Conservation (phyloP, 2,888 invertebrate genomes). For the Lydus trimaculatus region DNA sequence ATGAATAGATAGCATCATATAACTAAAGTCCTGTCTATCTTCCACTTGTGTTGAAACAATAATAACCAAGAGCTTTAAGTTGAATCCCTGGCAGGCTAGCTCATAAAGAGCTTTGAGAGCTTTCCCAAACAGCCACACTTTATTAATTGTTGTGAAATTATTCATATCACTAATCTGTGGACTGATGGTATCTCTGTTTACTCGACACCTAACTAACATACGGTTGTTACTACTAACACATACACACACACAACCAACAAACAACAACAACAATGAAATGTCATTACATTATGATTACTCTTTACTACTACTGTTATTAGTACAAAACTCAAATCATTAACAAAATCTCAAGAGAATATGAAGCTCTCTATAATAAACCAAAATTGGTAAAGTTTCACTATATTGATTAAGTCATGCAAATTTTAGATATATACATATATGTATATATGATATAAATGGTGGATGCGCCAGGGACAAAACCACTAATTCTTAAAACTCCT, state of each 20-base stretch:
- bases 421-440: neutral
- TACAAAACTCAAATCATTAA: slow-evolving; percentile 30
- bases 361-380: neutral
- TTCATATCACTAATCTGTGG: slow-evolving; percentile 59
- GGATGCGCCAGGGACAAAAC: neutral
- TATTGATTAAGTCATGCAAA: neutral
- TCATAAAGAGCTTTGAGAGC: slow-evolving; percentile 55
- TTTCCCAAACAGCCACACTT: slow-evolving; percentile 54
- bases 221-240: slow-evolving; percentile 17
- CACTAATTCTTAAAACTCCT: no score
- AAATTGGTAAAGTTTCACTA: neutral
- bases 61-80: slow-evolving; percentile 49
- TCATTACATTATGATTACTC: slow-evolving; percentile 25
- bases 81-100: slow-evolving; percentile 49
- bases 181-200: slow-evolving; percentile 58
- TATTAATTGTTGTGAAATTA: slow-evolving; percentile 59
- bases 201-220: slow-evolving; percentile 39
- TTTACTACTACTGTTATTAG: slow-evolving; percentile 15
- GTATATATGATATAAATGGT: no score
- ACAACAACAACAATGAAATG: slow-evolving; percentile 35
- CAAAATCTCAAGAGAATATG: slow-evolving; percentile 15
- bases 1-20: slow-evolving; percentile 49
- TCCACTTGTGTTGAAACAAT: slow-evolving; percentile 48
- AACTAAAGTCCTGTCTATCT: slow-evolving; percentile 3
- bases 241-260: slow-evolving; percentile 24